Evolutionary conservation across 2,113 vertebrate species (phyloP).

Genomic region (Axis porcinus): DNA sequence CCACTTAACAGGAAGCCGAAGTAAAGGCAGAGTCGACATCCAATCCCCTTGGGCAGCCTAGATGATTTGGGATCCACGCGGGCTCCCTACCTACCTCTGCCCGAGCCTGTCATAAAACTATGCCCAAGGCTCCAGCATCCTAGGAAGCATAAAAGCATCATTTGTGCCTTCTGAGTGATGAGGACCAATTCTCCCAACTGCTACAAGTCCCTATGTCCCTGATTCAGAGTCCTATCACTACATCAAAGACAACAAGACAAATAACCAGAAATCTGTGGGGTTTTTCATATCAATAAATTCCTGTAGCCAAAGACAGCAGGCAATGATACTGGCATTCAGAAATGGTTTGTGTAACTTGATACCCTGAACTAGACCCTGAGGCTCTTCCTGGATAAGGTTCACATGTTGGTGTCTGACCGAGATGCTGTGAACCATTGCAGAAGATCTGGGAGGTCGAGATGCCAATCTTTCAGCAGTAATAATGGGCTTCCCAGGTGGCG

Average conservation of each 20-base stretch:
- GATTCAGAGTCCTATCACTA: not conserved
- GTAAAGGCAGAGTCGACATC: not conserved
- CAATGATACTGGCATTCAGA: not conserved
- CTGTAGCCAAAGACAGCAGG: not conserved
- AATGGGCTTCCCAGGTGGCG: not conserved
- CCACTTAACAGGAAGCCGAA: not conserved
- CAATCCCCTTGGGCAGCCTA: not conserved
- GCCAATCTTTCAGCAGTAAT: not conserved
- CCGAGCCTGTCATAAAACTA: not conserved
- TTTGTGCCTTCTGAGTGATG: not conserved
- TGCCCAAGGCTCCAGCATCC: rapidly evolving
- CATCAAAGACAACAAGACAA: not conserved
- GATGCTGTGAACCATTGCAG: not conserved
- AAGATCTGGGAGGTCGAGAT: not conserved
- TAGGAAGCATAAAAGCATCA: not conserved
- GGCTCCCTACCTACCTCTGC: too few species aligned
- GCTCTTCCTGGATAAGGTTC: conserved; percentile 17
- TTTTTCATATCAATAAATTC: not conserved
- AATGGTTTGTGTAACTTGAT: not conserved
- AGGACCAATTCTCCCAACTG: too few species aligned
- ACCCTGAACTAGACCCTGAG: not conserved
- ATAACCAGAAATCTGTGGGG: not conserved
- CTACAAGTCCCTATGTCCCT: not conserved
- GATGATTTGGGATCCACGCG: rapidly evolving
- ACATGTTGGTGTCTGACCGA: not conserved